Evolutionary conservation across 2,113 vertebrate genomes (phyloP).

Genomic region (Morphnarchus princeps): DNA sequence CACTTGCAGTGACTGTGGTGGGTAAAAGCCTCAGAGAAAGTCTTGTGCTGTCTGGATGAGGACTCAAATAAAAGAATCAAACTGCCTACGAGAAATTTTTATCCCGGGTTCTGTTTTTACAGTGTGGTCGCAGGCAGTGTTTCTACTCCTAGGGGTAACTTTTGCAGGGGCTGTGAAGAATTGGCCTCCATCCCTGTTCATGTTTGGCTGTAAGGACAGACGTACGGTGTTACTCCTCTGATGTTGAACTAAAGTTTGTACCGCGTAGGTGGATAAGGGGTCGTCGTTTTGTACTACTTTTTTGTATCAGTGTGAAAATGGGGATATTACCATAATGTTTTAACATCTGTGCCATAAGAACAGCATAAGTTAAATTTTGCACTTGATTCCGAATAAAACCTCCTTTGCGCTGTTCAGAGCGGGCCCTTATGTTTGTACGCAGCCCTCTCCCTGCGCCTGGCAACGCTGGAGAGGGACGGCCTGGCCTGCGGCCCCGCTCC

Average conservation of each 20-base stretch:
- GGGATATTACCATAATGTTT: background rate
- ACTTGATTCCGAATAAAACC: constrained; percentile 53
- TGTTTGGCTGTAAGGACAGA: background rate
- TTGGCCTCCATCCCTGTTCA: rapidly evolving
- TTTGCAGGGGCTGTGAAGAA: background rate
- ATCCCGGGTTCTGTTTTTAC: background rate
- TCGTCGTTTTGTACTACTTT: background rate
- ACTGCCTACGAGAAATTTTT: background rate
- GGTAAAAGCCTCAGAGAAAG: background rate
- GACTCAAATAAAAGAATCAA: background rate
- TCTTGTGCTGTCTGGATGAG: background rate
- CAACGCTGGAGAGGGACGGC: too few relatives aligned
- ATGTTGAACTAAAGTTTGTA: background rate
- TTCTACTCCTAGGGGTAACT: background rate
- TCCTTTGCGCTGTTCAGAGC: background rate
- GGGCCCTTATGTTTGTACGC: background rate
- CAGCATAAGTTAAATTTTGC: background rate
- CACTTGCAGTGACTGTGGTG: rapidly evolving
- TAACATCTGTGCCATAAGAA: background rate
- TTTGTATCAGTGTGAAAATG: background rate
- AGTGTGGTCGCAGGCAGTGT: background rate
- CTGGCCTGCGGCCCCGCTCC: too few relatives aligned
- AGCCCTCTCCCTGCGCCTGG: too few relatives aligned
- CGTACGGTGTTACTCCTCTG: background rate
- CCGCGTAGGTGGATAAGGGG: rapidly evolving